Percentiles rank a stretch among this genome's conserved stretches.
These are phyloP conservation scores for Parus major DNA, from an alignment of 2,113 vertebrate genomes.

Conservation along the genomic window DNA sequence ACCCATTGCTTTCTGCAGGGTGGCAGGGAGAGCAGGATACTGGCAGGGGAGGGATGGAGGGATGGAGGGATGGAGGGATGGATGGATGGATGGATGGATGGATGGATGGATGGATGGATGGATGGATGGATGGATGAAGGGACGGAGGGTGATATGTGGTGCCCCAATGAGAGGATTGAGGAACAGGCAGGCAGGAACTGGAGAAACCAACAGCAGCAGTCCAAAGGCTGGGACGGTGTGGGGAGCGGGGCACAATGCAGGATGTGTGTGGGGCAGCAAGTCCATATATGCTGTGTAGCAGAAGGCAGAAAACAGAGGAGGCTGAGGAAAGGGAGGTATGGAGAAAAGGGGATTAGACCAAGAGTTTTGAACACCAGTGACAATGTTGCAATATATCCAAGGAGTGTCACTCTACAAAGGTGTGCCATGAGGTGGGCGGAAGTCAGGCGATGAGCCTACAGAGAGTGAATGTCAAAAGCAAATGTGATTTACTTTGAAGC, in stretches of 20 bases:
- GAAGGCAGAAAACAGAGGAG: not conserved
- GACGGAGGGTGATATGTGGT: not conserved
- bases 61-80: not conserved
- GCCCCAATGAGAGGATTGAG: accelerated
- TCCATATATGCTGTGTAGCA: not conserved
- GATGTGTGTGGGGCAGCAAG: not conserved
- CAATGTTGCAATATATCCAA: not conserved
- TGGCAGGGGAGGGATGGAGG: accelerated
- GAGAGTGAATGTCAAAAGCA: not conserved
- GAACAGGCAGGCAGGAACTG: not conserved
- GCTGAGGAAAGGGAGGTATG: not conserved
- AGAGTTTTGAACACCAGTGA: not conserved
- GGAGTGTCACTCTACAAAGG: not conserved
- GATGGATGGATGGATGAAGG: not conserved
- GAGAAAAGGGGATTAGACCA: not conserved
- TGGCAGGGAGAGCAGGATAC: not conserved
- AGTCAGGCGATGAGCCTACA: not conserved
- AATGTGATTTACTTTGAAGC: not conserved
- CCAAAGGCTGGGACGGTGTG: not conserved
- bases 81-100: not conserved
- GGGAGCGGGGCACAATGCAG: not conserved
- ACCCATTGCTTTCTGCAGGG: not conserved
- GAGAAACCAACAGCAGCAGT: not conserved
- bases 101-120: not conserved
- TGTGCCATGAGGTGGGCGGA: not conserved